Percentiles rank a stretch among this genome's conserved stretches.
These are phyloP conservation scores for Hedychridium roseum DNA, from an alignment of 2,888 invertebrate species.

Conservation along the genomic window DNA sequence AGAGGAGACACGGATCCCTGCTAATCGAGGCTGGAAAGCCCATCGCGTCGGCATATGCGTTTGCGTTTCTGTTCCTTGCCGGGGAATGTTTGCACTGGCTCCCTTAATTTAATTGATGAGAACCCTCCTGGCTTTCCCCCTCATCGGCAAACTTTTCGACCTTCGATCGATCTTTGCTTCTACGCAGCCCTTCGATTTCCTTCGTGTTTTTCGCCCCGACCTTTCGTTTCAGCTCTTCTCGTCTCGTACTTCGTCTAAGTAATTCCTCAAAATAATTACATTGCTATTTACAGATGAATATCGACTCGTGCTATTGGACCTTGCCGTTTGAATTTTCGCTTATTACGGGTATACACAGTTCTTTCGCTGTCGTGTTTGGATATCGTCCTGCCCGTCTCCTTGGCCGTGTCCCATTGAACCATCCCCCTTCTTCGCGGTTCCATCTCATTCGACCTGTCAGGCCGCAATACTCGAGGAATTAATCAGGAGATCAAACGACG, in stretches of 20 bases:
- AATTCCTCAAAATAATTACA: too few relatives aligned
- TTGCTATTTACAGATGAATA: too few relatives aligned
- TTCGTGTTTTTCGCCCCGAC: constrained; percentile 6
- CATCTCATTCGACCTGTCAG: background rate
- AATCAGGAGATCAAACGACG: constrained; percentile 41
- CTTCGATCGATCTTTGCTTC: too few relatives aligned
- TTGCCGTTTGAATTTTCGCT: background rate
- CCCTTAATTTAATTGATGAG: constrained; percentile 38
- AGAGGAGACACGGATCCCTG: background rate
- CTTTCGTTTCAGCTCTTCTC: constrained; percentile 7
- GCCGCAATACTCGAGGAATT: constrained; percentile 28
- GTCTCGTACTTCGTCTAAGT: background rate
- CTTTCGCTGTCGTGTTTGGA: background rate
- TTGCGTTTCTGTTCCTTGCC: background rate
- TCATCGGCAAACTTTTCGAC: constrained; percentile 33
- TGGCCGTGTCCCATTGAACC: too few relatives aligned
- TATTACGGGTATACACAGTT: too few relatives aligned
- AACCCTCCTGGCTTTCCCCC: constrained; percentile 13
- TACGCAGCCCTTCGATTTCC: constrained; percentile 5
- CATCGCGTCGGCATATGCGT: background rate
- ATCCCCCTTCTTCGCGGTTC: too few relatives aligned
- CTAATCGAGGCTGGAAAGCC: background rate
- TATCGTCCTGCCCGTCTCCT: constrained; percentile 22
- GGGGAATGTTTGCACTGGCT: constrained; percentile 17
- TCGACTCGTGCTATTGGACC: too few relatives aligned